Conservation (phyloP, 2,888 invertebrate species). For the Morpho helenor region DNA sequence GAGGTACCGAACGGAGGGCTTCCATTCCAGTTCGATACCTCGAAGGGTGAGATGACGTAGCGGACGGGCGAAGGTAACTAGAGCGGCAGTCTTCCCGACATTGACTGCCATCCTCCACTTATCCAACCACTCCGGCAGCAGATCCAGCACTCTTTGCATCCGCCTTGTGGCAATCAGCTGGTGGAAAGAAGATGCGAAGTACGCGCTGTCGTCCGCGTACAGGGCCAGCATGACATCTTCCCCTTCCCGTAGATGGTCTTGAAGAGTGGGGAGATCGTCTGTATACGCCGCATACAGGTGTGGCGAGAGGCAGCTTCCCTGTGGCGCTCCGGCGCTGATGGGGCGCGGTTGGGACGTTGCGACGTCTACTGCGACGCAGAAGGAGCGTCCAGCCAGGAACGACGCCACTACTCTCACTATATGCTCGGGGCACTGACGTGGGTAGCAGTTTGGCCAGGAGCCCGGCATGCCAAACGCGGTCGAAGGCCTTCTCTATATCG, state of each 20-base stretch:
- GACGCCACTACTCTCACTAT: background rate
- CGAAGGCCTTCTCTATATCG: constrained; percentile 4
- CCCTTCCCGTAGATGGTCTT: background rate
- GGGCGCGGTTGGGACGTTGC: background rate
- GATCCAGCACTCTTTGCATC: constrained; percentile 25
- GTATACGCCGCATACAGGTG: background rate
- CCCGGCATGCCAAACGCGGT: constrained; percentile 19
- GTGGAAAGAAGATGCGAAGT: constrained; percentile 20
- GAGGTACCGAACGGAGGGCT: no score
- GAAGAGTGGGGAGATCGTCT: background rate
- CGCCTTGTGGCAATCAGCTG: constrained; percentile 22
- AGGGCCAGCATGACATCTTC: constrained; percentile 16
- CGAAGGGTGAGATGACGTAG: no score
- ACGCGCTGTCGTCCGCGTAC: constrained; percentile 25
- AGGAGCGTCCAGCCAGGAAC: background rate
- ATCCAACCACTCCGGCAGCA: constrained; percentile 24
- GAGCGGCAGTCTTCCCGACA: no score
- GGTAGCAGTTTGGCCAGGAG: constrained; percentile 25
- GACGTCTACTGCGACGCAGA: background rate
- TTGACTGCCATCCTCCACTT: no score
- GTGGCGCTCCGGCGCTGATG: background rate
- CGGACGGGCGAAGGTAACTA: no score
- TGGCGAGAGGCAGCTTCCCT: background rate
- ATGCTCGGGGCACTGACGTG: constrained; percentile 13
- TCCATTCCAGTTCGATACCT: no score